Conservation (phyloP, 2,113 vertebrate genomes). For the Rhombomys opimus region DNA sequence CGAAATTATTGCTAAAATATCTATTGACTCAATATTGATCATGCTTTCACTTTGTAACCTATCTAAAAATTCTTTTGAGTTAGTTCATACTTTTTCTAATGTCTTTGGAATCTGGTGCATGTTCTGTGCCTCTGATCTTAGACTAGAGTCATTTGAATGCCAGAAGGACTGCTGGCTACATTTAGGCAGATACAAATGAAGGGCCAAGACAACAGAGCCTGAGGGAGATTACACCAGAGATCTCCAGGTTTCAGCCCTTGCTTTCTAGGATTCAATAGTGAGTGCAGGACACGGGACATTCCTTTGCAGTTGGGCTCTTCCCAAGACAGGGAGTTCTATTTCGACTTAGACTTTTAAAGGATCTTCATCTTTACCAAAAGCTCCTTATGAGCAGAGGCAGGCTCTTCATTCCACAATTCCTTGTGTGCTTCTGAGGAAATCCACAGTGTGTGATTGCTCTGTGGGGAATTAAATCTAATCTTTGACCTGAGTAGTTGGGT, state of each 20-base stretch:
- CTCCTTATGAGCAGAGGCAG: not conserved
- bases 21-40: not conserved
- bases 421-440: not conserved
- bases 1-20: not conserved
- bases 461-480: conserved; percentile 44
- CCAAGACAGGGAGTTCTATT: not conserved
- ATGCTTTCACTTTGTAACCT: not conserved
- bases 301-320: not conserved
- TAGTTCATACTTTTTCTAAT: not conserved
- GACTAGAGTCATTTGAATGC: not conserved
- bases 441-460: not conserved
- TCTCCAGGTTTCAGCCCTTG: not conserved
- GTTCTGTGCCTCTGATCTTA: not conserved
- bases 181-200: not conserved
- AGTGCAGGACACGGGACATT: not conserved
- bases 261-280: not conserved
- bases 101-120: not conserved
- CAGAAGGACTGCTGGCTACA: no score
- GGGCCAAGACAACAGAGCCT: not conserved
- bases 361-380: not conserved
- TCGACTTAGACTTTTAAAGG: not conserved
- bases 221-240: not conserved
- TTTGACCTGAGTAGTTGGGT: conserved; percentile 4
- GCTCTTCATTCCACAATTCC: not conserved
- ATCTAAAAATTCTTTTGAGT: not conserved